phyloP scores from a whole-genome alignment of 2,888 invertebrate species.

The Cosmia trapezina region DNA sequence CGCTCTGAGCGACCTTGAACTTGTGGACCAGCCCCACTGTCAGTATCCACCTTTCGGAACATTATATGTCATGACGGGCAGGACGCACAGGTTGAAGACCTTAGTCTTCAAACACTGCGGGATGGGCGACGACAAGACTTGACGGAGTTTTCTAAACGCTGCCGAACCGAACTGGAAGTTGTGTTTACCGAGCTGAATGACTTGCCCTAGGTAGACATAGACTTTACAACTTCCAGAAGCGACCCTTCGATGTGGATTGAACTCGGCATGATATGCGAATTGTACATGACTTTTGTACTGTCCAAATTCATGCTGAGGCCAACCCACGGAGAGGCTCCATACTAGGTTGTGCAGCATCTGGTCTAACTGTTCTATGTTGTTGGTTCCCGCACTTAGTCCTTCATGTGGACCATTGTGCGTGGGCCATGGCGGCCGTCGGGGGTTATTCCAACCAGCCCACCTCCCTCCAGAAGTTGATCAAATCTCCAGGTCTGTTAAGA shows the following conservation, averaged over 20 bases:
- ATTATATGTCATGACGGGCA: not conserved
- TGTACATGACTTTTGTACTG: not conserved
- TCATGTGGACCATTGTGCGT: no score
- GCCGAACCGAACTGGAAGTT: not conserved
- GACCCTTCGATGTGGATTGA: not conserved
- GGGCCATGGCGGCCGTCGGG: no score
- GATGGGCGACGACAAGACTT: not conserved
- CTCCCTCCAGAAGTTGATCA: no score
- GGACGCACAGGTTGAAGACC: not conserved
- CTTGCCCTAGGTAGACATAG: not conserved
- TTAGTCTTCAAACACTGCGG: not conserved
- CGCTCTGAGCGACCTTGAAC: not conserved
- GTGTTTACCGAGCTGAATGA: not conserved
- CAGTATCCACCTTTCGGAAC: not conserved
- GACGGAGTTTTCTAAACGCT: not conserved
- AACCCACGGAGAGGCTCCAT: not conserved
- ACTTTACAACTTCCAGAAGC: not conserved
- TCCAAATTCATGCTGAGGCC: not conserved
- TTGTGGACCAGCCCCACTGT: not conserved
- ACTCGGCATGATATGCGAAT: not conserved
- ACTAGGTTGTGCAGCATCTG: not conserved
- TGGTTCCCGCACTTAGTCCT: no score
- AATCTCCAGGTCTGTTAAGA: no score
- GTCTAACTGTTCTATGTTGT: no score
- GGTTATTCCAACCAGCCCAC: no score